Evolutionary conservation across 1,140 invertebrate genomes (phyloP), one percentile per base, ranked within the genome.

Genomic region (Diprion similis): DNA sequence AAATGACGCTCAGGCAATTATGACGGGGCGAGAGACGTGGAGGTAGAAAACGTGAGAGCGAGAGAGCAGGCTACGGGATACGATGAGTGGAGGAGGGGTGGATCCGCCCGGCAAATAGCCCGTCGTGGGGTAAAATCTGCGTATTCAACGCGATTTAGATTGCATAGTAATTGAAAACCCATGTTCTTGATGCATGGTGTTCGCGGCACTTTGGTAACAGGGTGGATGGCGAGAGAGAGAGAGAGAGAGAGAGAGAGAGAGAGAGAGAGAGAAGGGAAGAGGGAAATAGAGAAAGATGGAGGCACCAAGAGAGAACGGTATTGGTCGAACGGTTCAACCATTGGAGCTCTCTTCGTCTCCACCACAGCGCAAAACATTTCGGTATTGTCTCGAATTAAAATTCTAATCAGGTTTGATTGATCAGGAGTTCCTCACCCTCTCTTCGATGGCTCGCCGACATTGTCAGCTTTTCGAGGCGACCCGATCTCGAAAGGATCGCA

Each of bases 1-100:
- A 84, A 84, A 83, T 84, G 81, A 83, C 78, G 76, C 70, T 68
- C 71, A 72, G 75, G 80, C 81, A 83, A 84, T 84, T 84, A 84
- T 84, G 79, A 84, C 77, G 75, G 74, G 73, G 75, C 48, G 66
- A 71, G 66, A 71, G 46, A 19, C 70, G 51, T 7, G 66, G 11
- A 18, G 18, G 37, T 13, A 7, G 66, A 19, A 17, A 11, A 13
- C 66, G 37, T 6, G 11, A 19, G 66, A 15, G 17, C 59, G 1
- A 64, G 59, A 15, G 59, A 17, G 59, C 1, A 64, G 59, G 17
- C 17, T 3, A 64, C 17, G 17, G 13, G 17, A 64, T 15, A 7
- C 1, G 13, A 64, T 1, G 13, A 64, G 17, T 15, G 59, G 59
- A 64, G 17, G 59, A 15, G 11, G 19, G 6, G 13, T 11, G 19